Conservation (phyloP, 2,113 vertebrate genomes). For the Triplophysa tibetana region DNA sequence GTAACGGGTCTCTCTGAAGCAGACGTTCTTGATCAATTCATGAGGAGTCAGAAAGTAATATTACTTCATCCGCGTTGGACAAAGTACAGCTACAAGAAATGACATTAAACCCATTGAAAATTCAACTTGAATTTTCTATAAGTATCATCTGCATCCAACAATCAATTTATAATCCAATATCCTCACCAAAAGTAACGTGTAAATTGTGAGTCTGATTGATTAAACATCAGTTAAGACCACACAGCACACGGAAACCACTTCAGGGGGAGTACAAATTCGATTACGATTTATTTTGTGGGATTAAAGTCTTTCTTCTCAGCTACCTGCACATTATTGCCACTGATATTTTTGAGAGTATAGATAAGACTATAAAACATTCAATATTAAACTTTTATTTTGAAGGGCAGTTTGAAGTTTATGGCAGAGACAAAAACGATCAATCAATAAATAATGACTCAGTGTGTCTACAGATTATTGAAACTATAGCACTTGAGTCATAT, state of each 20-base stretch:
- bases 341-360: neutral
- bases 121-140: neutral
- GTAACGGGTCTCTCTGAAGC: too few relatives aligned
- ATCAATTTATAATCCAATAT: constrained; percentile 44
- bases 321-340: constrained; percentile 15
- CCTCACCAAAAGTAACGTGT: constrained; percentile 10
- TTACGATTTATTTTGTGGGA: constrained; percentile 37
- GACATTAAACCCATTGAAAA: too few relatives aligned
- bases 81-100: neutral
- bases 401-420: too few relatives aligned
- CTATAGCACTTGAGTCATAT: too few relatives aligned
- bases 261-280: constrained; percentile 26
- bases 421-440: too few relatives aligned
- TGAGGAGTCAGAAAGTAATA: too few relatives aligned
- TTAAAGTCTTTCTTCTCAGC: constrained; percentile 45
- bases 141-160: neutral
- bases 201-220: constrained; percentile 45
- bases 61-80: neutral
- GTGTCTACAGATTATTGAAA: too few relatives aligned
- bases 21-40: too few relatives aligned
- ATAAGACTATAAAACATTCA: constrained; percentile 16
- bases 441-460: too few relatives aligned
- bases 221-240: constrained; percentile 28
- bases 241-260: constrained; percentile 23
- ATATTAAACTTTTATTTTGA: neutral